phyloP scores from a whole-genome alignment of 2,797 vertebrate genomes.

The Astyanax mexicanus region DNA sequence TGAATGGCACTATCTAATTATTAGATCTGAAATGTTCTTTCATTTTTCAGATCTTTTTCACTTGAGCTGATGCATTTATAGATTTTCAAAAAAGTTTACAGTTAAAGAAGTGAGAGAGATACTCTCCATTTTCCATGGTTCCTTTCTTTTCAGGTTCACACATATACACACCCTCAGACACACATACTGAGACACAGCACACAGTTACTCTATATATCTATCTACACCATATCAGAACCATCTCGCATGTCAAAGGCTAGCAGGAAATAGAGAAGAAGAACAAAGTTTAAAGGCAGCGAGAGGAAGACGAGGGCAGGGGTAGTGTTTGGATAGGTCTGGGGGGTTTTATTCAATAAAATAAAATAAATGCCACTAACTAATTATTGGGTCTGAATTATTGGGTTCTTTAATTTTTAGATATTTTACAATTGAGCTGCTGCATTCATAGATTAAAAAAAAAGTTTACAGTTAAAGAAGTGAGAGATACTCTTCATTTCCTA shows the following conservation, averaged over 20 bases:
- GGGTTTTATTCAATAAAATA: too few species aligned
- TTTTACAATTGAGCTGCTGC: too few species aligned
- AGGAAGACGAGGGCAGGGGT: slow-evolving; percentile 68
- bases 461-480: slow-evolving; percentile 11
- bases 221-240: slow-evolving; percentile 68
- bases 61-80: too few species aligned
- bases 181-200: too few species aligned
- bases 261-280: slow-evolving; percentile 82
- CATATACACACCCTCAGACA: too few species aligned
- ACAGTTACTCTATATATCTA: too few species aligned
- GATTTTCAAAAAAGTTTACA: background rate
- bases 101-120: slow-evolving; percentile 19
- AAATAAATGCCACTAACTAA: background rate
- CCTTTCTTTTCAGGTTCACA: slow-evolving; percentile 42
- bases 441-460: slow-evolving; percentile 17
- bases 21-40: too few species aligned
- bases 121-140: slow-evolving; percentile 3
- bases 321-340: too few species aligned
- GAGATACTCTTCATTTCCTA: slow-evolving; percentile 13
- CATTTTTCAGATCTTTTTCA: too few species aligned
- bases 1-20: too few species aligned
- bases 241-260: slow-evolving; percentile 74
- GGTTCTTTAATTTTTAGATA: background rate
- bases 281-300: slow-evolving; percentile 81
- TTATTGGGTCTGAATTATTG: background rate